Conservation (phyloP, 2,888 invertebrate genomes). For the Latheticus oryzae region DNA sequence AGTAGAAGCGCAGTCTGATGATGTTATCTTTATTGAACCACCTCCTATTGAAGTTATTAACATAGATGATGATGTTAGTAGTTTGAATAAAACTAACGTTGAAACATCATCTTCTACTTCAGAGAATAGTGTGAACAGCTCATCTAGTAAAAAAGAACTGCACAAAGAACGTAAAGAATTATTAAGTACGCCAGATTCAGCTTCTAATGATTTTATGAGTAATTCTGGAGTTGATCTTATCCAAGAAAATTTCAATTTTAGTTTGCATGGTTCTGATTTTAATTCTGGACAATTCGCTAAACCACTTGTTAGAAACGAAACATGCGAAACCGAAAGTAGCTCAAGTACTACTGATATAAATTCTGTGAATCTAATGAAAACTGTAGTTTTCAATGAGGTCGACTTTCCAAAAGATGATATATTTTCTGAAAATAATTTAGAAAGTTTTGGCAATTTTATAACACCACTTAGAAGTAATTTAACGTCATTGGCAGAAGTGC, state of each 20-base stretch:
- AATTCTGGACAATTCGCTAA: slow-evolving; percentile 49
- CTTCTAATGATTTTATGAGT: slow-evolving; percentile 57
- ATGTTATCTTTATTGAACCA: slow-evolving; percentile 56
- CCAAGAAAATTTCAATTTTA: slow-evolving; percentile 55
- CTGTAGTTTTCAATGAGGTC: slow-evolving; percentile 58
- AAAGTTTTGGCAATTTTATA: slow-evolving; percentile 58
- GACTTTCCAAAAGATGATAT: slow-evolving; percentile 58
- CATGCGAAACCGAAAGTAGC: slow-evolving; percentile 60
- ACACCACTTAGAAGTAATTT: background rate
- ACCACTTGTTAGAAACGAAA: slow-evolving; percentile 51
- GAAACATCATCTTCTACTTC: slow-evolving; percentile 15
- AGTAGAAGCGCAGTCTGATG: slow-evolving; percentile 36
- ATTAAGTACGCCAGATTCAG: slow-evolving; percentile 48
- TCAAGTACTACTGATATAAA: slow-evolving; percentile 55
- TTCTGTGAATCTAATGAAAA: slow-evolving; percentile 53
- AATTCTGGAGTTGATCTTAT: slow-evolving; percentile 44
- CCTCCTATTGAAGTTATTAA: slow-evolving; percentile 54
- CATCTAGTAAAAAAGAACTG: background rate
- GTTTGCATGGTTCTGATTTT: slow-evolving; percentile 58
- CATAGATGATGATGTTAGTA: slow-evolving; percentile 50
- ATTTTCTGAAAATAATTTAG: slow-evolving; percentile 57
- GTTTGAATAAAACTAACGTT: background rate
- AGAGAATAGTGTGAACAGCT: background rate
- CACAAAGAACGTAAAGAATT: slow-evolving; percentile 43
- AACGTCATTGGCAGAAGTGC: background rate